Base-by-base conservation (phyloP, 2,888 invertebrate species). In the Hydropsyche betteni region DNA sequence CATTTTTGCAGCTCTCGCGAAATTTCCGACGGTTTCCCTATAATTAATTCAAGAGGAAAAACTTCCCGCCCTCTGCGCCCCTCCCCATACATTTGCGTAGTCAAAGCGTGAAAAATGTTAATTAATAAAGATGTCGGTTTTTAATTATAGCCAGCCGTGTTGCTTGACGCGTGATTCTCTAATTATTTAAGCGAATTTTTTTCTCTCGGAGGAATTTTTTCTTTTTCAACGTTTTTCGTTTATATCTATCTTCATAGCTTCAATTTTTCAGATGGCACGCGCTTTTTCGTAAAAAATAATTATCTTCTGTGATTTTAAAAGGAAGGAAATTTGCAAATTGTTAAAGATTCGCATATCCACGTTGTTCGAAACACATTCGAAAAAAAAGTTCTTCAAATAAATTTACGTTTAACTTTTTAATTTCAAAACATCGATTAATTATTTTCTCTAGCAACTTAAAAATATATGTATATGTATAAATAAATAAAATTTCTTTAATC, bases 61-160 rank as follows among this genome's bases (percentile, higher is more conserved):
- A 58, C 8, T 16, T 58, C 58, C 14, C 58, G 44, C 44, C 10
- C 5, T 58, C 16, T 58, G n/a, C 8, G 8, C 16, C 58, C 24
- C 16, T 8, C 8, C 8, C 58, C 24, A 24, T 24, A 24, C 14
- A 44, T 44, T 44, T 44, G 6, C 10, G 7, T 10, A 44, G 44
- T 10, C 44, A 58, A 58, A 58, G 58, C 58, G 58, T 58, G 58
- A 64, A 64, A 64, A 36, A 64, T 64, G 64, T 64, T 64, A 64
- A 64, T 64, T 64, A 64, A 64, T 36, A 64, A 64, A 64, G 64
- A 64, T 64, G 64, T 64, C 64, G 64, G 64, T 64, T 64, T 64
- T 64, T 64, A 64, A 64, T 64, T 64, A 64, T 36, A 33, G 33
- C 61, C 10, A 24, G 64, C 4, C 64, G 64, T 36, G 24, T 64